A percentile compares a stretch with the other conserved stretches of the same genome.
Conservation (phyloP, 2,888 invertebrate genomes). For the Malachius bipustulatus region DNA sequence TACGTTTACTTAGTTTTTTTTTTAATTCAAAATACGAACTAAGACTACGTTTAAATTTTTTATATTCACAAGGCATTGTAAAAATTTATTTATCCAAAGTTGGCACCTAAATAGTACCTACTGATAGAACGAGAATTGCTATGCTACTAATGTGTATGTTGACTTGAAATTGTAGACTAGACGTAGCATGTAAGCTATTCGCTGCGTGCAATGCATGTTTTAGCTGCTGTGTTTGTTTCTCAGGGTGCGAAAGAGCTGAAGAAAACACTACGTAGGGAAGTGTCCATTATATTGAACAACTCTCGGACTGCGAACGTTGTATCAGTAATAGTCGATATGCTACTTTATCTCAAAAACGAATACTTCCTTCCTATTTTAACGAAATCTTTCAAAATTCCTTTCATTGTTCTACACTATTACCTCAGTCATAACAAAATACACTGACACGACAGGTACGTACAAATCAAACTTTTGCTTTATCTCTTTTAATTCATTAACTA, state of each 20-base stretch:
- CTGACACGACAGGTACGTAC: constrained; percentile 26
- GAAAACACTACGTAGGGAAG: constrained; percentile 32
- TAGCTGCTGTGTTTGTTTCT: constrained; percentile 31
- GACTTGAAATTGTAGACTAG: constrained; percentile 10
- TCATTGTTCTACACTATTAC: constrained; percentile 33
- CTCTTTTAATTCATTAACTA: no score
- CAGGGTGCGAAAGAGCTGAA: constrained; percentile 26
- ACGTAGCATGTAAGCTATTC: not conserved
- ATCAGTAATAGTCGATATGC: constrained; percentile 32
- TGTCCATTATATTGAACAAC: constrained; percentile 32
- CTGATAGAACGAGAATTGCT: no score
- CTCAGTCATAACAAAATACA: constrained; percentile 35
- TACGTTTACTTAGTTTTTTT: no score
- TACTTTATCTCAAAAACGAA: constrained; percentile 32
- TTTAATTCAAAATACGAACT: no score
- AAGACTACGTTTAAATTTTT: no score
- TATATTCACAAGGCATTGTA: no score
- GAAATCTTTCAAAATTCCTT: constrained; percentile 31
- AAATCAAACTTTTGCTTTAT: no score
- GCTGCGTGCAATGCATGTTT: constrained; percentile 22
- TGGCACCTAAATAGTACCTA: no score
- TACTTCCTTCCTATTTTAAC: constrained; percentile 31
- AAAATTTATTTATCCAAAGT: no score
- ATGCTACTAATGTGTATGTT: not conserved
- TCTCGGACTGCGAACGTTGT: constrained; percentile 32